Evolutionary conservation across 2,113 vertebrate species (phyloP), one percentile per base, ranked within the genome.

Genomic region (Charadrius vociferus): DNA sequence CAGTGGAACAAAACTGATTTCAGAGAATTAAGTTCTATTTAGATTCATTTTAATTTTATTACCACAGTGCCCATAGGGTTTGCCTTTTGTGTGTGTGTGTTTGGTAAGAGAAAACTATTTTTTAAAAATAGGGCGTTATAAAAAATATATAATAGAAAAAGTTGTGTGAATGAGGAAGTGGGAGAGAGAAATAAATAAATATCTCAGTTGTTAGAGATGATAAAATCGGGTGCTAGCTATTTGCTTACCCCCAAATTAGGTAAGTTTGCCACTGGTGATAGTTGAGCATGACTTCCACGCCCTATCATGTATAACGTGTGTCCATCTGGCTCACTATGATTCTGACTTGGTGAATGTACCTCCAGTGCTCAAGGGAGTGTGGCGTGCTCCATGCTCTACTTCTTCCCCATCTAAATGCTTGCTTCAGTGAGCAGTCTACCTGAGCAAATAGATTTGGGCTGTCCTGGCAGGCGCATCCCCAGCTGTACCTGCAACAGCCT

Each of bases 1-100:
- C 84, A 86, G 59, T 90, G 68, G 94, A 89, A 56, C 75, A 84
- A 90, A 97, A 93, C 78, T 84, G 50, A 94, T 97, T 96, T 94
- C 45, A 68, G 81, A 91, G 41, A 79, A 87, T 89, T 94, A 81
- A 94, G 77, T 88, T 92, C 61, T 82, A 32, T 73, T 96, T 83
- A 91, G 86, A 94, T 96, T 95, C 0, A 88, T 87, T 97, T 93
- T 90, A 73, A 93, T 96, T 93, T 92, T 79, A 94, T 96, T 93
- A 86, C 41, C 24, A 39, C 52, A 61, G 66, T 70, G 26, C 21
- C 71, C 43, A 36, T 23, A 92, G 45, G 49, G 29, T 83, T 91
- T 95, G 63, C 6, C 22, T 78, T 94, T 86, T 95, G 4, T 82
- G 18, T 75, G 47, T 47, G 47, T 50, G 49, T 50, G 50, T 93